These are phyloP conservation scores for Exephanes ischioxanthus DNA, from an alignment of 2,888 invertebrate species.

Conservation along the genomic window DNA sequence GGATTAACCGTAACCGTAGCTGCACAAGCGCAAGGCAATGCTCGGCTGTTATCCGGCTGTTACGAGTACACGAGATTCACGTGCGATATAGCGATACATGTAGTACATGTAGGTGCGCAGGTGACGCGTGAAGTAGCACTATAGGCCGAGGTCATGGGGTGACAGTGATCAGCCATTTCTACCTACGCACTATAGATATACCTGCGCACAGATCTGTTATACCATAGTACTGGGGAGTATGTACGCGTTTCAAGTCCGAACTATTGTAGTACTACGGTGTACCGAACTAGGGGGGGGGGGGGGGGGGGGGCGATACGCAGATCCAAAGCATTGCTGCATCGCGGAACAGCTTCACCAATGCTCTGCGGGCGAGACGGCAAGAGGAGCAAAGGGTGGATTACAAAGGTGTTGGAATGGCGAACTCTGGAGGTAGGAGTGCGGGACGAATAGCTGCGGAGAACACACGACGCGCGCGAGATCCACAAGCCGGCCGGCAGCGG, in stretches of 20 bases:
- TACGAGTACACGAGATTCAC: conserved; percentile 52
- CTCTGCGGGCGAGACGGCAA: conserved; percentile 54
- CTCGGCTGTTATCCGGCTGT: conserved; percentile 57
- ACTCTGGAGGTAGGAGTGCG: conserved; percentile 47
- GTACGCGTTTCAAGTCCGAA: conserved; percentile 55
- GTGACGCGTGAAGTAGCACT: conserved; percentile 64
- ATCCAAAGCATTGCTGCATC: conserved; percentile 55
- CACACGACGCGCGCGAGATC: conserved; percentile 50
- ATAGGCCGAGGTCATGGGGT: conserved; percentile 55
- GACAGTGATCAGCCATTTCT: conserved; percentile 64
- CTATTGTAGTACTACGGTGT: conserved; percentile 59
- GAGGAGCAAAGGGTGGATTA: conserved; percentile 60
- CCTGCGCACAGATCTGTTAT: conserved; percentile 5
- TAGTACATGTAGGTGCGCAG: conserved; percentile 39
- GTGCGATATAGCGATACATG: conserved; percentile 25
- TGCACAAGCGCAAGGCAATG: conserved; percentile 25
- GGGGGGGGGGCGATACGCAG: conserved; percentile 51
- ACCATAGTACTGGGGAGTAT: conserved; percentile 2
- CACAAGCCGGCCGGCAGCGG: conserved; percentile 56
- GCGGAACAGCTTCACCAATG: conserved; percentile 51
- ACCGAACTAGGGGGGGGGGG: conserved; percentile 6
- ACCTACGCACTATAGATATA: conserved; percentile 34
- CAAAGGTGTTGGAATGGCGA: conserved; percentile 67
- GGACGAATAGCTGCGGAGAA: conserved; percentile 42
- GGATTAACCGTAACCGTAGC: conserved; percentile 32